phyloP scores from a whole-genome alignment of 30 jellyfish, hydroid and myxozoan genomes.

The Hydra vulgaris region DNA sequence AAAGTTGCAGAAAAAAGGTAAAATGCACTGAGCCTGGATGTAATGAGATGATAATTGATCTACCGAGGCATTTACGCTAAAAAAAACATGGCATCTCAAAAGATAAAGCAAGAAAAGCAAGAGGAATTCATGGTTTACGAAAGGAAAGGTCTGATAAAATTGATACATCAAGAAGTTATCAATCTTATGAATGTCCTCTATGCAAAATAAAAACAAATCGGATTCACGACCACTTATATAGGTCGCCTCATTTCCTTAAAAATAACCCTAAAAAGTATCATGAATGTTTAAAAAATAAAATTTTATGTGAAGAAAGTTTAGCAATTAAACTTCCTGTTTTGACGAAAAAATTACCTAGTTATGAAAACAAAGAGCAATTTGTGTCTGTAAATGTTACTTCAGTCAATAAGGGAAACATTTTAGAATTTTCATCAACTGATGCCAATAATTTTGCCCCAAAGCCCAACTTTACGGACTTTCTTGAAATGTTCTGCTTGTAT shows the following conservation, averaged over 20 bases:
- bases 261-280: not conserved
- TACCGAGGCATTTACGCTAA: not conserved
- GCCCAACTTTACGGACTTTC: not conserved
- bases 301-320: not conserved
- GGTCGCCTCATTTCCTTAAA: not conserved
- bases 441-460: not conserved
- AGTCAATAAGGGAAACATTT: not conserved
- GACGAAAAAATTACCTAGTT: not conserved
- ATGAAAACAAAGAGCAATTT: not conserved
- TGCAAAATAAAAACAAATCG: not conserved
- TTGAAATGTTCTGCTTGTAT: not conserved
- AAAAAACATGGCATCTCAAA: not conserved
- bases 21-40: not conserved
- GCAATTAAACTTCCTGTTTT: not conserved
- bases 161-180: not conserved
- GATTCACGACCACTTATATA: not conserved
- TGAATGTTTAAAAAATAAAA: not conserved
- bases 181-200: too few species aligned
- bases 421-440: not conserved
- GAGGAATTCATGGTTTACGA: not conserved
- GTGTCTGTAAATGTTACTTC: not conserved
- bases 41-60: too few species aligned
- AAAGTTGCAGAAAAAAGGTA: not conserved
- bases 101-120: not conserved
- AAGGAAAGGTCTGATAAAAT: not conserved